Percentiles rank a stretch among this genome's conserved stretches.
Evolutionary conservation across 1,140 invertebrate species (phyloP).

Genomic region (Euschistus heros): DNA sequence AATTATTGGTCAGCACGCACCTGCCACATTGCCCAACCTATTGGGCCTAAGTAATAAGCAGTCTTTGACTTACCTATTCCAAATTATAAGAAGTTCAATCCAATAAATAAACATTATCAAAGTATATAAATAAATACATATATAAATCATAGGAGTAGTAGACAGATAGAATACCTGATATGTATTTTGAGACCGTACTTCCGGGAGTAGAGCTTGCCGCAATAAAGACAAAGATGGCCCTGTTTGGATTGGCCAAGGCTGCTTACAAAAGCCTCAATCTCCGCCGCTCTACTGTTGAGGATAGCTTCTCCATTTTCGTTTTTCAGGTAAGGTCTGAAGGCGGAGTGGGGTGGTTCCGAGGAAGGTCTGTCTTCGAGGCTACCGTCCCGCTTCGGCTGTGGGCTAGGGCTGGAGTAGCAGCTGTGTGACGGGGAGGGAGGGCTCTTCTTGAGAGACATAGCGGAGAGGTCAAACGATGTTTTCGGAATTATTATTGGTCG

Average conservation of each 20-base stretch:
- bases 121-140: too few relatives aligned
- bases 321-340: conserved; percentile 38
- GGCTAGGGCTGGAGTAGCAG: conserved; percentile 21
- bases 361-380: conserved; percentile 21
- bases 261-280: conserved; percentile 66
- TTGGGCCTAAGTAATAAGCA: too few relatives aligned
- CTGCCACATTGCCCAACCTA: too few relatives aligned
- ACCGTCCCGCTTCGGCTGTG: background rate
- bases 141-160: too few relatives aligned
- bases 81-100: too few relatives aligned
- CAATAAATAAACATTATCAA: too few relatives aligned
- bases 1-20: too few relatives aligned
- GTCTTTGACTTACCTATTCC: too few relatives aligned
- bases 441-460: background rate
- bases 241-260: conserved; percentile 63
- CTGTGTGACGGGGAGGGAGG: conserved; percentile 2
- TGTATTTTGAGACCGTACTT: conserved; percentile 91
- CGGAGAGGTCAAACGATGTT: background rate
- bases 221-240: conserved; percentile 74
- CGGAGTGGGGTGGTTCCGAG: conserved; percentile 33
- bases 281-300: conserved; percentile 26
- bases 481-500: conserved; percentile 13
- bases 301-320: background rate
- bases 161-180: conserved; percentile 44
- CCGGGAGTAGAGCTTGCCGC: conserved; percentile 79